A percentile compares a stretch with the other conserved stretches of the same genome.
Evolutionary conservation across 1,140 invertebrate genomes (phyloP).

Genomic region (Bombus difficillimus): DNA sequence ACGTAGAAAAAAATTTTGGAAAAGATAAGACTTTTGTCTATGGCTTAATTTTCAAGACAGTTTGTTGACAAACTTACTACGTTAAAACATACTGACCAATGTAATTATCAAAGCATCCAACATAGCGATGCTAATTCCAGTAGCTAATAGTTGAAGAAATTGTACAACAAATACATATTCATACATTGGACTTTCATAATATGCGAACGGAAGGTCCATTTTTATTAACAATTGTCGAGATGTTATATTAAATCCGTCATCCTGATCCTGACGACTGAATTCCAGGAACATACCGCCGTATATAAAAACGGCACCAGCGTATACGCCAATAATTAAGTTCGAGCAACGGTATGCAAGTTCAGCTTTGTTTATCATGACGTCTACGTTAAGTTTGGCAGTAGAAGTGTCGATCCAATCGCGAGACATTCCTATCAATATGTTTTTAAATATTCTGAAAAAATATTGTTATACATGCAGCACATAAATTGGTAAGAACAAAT

Average conservation of each 20-base stretch:
- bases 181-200: slow-evolving; percentile 30
- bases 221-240: slow-evolving; percentile 43
- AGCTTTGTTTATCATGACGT: slow-evolving; percentile 39
- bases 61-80: too few species aligned
- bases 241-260: neutral
- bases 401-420: slow-evolving; percentile 43
- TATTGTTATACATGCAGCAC: neutral
- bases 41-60: too few species aligned
- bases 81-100: slow-evolving; percentile 33
- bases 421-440: slow-evolving; percentile 38
- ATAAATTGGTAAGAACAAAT: neutral
- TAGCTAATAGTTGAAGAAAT: slow-evolving; percentile 38
- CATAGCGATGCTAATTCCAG: slow-evolving; percentile 7
- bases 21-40: too few species aligned
- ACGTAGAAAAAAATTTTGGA: too few species aligned
- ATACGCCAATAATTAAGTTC: slow-evolving; percentile 41
- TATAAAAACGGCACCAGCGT: slow-evolving; percentile 33
- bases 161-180: slow-evolving; percentile 30
- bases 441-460: slow-evolving; percentile 47
- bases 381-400: neutral
- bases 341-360: slow-evolving; percentile 41
- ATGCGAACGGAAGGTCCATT: slow-evolving; percentile 54
- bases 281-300: slow-evolving; percentile 30
- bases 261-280: neutral
- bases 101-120: slow-evolving; percentile 45